Evolutionary conservation across 2,797 vertebrate genomes (phyloP).

Genomic region (Lithobates pipiens): DNA sequence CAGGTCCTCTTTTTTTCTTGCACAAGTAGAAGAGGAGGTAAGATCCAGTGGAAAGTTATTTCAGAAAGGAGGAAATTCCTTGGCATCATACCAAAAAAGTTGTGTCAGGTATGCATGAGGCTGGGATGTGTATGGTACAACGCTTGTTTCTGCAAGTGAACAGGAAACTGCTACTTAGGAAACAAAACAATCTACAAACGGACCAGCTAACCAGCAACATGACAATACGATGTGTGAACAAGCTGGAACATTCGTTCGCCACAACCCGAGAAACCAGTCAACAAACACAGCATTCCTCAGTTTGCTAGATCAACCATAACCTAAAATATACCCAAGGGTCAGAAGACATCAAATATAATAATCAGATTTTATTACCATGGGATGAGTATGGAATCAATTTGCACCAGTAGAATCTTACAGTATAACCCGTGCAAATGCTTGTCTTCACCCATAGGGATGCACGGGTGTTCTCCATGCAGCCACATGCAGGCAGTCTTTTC

Average conservation of each 20-base stretch:
- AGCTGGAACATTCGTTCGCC: background rate
- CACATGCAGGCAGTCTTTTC: too few relatives aligned
- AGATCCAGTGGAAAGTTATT: background rate
- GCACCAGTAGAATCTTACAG: too few relatives aligned
- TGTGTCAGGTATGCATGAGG: background rate
- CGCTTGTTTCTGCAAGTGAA: background rate
- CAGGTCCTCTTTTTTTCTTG: background rate
- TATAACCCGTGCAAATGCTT: too few relatives aligned
- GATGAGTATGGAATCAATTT: too few relatives aligned
- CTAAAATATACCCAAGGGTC: too few relatives aligned
- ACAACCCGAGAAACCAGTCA: background rate
- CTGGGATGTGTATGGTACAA: background rate
- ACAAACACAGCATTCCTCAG: background rate
- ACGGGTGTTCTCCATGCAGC: too few relatives aligned
- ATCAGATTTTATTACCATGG: too few relatives aligned
- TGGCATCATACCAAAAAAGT: background rate
- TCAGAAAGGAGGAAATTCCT: background rate
- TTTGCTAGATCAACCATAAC: too few relatives aligned
- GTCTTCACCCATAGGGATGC: too few relatives aligned
- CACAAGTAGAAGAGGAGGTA: background rate
- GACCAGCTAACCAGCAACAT: background rate
- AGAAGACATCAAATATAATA: too few relatives aligned
- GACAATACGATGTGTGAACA: background rate
- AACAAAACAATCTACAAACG: background rate
- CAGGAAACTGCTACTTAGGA: background rate